These are phyloP conservation scores for Capromys pilorides DNA, from an alignment of 2,797 vertebrate species.

Conservation along the genomic window DNA sequence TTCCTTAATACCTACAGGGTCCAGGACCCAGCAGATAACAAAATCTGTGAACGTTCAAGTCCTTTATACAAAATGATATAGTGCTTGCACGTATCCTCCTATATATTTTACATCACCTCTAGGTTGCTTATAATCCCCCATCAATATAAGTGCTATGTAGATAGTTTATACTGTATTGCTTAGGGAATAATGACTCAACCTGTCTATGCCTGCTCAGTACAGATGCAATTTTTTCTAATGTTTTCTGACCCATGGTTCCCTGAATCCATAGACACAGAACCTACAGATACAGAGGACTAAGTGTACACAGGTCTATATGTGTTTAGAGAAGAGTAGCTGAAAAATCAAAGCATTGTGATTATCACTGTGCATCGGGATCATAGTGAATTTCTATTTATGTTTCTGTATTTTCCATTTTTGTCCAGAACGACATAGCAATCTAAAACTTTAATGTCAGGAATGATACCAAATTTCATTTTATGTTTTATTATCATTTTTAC, in stretches of 20 bases:
- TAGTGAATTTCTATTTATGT: slow-evolving; percentile 22
- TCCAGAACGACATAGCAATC: slow-evolving; percentile 24
- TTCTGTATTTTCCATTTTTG: slow-evolving; percentile 37
- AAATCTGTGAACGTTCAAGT: neutral
- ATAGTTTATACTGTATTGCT: neutral
- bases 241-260: neutral
- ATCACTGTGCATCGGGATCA: neutral
- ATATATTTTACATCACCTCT: neutral
- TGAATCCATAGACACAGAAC: neutral
- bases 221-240: neutral
- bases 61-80: neutral
- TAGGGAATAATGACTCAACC: neutral
- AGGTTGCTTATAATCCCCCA: neutral
- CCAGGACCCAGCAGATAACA: neutral
- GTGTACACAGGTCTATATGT: neutral
- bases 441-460: slow-evolving; percentile 42
- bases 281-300: neutral
- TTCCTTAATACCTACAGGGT: neutral
- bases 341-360: slow-evolving; percentile 1
- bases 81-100: neutral
- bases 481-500: slow-evolving; percentile 36
- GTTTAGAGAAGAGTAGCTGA: slow-evolving; percentile 1
- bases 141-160: neutral
- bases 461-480: slow-evolving; percentile 35
- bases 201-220: neutral